A percentile compares a stretch with the other conserved stretches of the same genome.
Conservation (phyloP, 2,113 vertebrate genomes). For the Halcyon malimbica region DNA sequence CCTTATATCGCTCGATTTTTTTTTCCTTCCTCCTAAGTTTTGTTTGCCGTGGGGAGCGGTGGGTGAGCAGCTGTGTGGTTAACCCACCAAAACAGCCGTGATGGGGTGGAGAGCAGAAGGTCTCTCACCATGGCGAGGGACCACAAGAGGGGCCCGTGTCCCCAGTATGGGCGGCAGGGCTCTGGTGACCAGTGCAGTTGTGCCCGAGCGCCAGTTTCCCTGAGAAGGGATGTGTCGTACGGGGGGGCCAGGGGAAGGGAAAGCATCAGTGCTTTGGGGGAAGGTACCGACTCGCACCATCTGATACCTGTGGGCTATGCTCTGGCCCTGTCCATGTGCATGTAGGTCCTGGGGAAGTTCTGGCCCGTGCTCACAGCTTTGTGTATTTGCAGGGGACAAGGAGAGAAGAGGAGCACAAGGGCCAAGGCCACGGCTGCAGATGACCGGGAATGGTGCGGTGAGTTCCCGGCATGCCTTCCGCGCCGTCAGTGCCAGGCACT, state of each 20-base stretch:
- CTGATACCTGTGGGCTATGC: too few species aligned
- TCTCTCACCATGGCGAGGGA: background rate
- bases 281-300: background rate
- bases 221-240: background rate
- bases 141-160: fast-evolving
- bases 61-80: too few species aligned
- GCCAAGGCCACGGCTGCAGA: fast-evolving
- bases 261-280: background rate
- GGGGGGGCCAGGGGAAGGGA: background rate
- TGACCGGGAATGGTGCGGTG: fast-evolving
- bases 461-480: background rate
- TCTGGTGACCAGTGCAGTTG: background rate
- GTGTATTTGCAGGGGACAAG: background rate
- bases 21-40: too few species aligned
- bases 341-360: background rate
- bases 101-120: background rate
- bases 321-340: too few species aligned
- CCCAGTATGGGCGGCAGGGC: background rate
- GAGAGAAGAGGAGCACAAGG: background rate
- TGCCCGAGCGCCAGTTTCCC: background rate
- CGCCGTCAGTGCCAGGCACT: fast-evolving
- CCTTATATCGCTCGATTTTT: too few species aligned
- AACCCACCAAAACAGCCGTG: too few species aligned
- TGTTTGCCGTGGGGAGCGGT: too few species aligned
- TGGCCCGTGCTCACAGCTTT: too few species aligned